Evolutionary conservation across 53 echinoderm and acorn worm species (phyloP), one percentile per base, ranked within the genome.

Genomic region (Apostichopus leukothele): DNA sequence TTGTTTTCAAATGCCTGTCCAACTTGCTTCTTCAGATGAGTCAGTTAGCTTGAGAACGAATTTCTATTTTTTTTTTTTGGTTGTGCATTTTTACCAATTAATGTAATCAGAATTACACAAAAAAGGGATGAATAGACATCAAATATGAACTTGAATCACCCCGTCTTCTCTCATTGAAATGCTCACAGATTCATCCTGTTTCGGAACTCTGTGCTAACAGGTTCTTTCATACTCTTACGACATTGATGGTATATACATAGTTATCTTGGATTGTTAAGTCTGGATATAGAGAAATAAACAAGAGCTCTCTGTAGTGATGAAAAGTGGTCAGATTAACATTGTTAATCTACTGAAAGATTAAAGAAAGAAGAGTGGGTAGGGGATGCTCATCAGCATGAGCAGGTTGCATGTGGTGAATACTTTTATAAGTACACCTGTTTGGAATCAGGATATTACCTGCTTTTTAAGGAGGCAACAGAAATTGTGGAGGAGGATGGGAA

Each of bases 1-100:
- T 76, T 76, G 76, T 76, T 50, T 16, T 76, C 10, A 26, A 27
- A 26, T 25, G 39, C 76, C 26, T 76, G 76, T 76, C 39, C 76
- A 39, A 76, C 16, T 76, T 51, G 16, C 76, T 27, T 76, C 76
- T 50, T 51, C 39, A 76, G 71, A n/a, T 71, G n/a, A 71, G 71
- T 19, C 71, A n/a, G 71, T 19, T 6, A 71, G 71, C 3, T 39
- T 39, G 39, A 39, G 39, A 39, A 39, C 39, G 20, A 71, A n/a
- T 71, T 71, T 71, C 6, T 19, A 16, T 68, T n/a, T 61, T 61
- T 39, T 61, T 9, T 9, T 63, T 63, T 63, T 63, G 11, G 11
- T 63, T 0, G 16, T 11, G 16, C 11, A 71, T 71, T 71, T 18
- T 71, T 6, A 71, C 71, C 71, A 71, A 71, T 71, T 71, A 71